Evolutionary conservation across 2,797 vertebrate genomes (phyloP), one percentile per base, ranked within the genome.

Genomic region (Hemitrygon akajei): DNA sequence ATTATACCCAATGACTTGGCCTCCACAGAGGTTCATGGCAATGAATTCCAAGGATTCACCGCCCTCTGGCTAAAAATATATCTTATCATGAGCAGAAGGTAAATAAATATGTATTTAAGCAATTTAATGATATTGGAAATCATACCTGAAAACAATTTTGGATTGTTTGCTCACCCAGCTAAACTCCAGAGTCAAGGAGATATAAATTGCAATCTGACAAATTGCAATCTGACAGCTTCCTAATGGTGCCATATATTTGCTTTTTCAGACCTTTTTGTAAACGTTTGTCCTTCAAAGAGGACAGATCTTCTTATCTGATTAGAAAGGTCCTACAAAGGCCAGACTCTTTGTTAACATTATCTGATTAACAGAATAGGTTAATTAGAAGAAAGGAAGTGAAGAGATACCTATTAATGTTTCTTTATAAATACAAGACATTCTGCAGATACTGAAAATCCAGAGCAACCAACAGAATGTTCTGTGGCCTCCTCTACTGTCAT

Each of bases 131-230:
- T 34, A 66, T 3, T 16, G 56, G 27, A 86, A 47, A 3, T 58
- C 47, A 30, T 60, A 58, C 58, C 16, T 6, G 82, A 58, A 18
- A 3, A n/a, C 18, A n/a, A 18, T 89, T 69, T 40, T 60, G 63
- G 63, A 89, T 7, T 69, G n/a, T 89, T 89, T 89, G 60, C n/a
- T 16, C 63, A 37, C 7, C n/a, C 86, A 34, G 30, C 60, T 69
- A 18, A 66, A 87, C 60, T 63, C 84, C 30, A n/a, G 16, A 69
- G 63, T 89, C 60, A 89, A 89, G 69, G 18, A 89, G 86, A 89
- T 89, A 89, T 89, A 89, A 89, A 37, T 69, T 89, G 60, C 86
- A 14, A 87, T 87, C 58, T 86, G 47, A 58, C 81, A 87, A 87
- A 87, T 14, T n/a, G 58, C 81, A 80, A 86, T 27, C 60, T 27